These are phyloP conservation scores for Lagopus leucura DNA, from an alignment of 2,113 vertebrate species.

Conservation along the genomic window DNA sequence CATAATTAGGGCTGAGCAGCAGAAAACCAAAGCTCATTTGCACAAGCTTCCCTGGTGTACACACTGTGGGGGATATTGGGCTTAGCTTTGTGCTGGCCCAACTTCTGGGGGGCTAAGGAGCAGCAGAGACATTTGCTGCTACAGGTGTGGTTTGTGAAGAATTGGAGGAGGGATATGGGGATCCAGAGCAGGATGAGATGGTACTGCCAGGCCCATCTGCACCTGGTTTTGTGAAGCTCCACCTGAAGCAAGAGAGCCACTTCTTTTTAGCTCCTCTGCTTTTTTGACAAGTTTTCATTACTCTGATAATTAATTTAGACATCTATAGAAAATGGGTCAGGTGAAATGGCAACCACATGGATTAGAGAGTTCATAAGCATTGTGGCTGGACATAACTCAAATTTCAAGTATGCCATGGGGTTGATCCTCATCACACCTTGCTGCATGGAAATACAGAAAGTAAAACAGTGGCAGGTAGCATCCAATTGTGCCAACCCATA, in stretches of 20 bases:
- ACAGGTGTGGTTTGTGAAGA: not conserved
- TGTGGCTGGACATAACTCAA: not conserved
- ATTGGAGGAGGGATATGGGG: not conserved
- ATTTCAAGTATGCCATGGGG: not conserved
- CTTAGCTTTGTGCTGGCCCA: not conserved
- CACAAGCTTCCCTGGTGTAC: not conserved
- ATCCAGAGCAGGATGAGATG: not conserved
- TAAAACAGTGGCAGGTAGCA: not conserved
- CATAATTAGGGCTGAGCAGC: not conserved
- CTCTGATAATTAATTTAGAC: fast-evolving
- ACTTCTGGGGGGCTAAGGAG: not conserved
- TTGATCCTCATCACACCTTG: not conserved
- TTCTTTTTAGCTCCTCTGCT: not conserved
- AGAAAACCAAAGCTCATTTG: not conserved
- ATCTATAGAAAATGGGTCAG: not conserved
- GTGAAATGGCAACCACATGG: not conserved
- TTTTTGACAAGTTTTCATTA: not conserved
- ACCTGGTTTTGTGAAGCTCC: not conserved
- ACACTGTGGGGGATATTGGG: not conserved
- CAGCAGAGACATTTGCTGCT: not conserved
- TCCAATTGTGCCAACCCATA: fast-evolving
- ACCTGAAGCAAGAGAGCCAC: not conserved
- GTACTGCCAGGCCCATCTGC: not conserved
- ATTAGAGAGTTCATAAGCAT: fast-evolving
- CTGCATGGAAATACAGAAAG: not conserved